Evolutionary conservation across 2,888 invertebrate genomes (phyloP), one percentile per base, ranked within the genome.

Genomic region (Cerastis rubricosa): DNA sequence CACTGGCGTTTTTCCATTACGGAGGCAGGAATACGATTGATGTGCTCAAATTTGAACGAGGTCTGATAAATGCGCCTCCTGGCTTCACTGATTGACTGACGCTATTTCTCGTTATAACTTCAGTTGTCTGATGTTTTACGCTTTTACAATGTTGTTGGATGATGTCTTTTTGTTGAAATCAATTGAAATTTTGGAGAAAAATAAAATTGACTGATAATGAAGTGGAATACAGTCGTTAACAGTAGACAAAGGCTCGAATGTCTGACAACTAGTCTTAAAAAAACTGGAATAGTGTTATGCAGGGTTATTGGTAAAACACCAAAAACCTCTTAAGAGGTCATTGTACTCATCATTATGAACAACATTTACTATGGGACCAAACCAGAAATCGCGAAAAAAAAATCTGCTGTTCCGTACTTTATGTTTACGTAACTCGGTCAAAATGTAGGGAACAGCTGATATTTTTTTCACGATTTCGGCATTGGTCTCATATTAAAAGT

Each of bases 1-100:
- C 84, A 84, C 79, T 72, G 75, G 51, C 85, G 81, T 81, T 89
- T 89, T 88, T 85, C 88, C 88, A 89, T 87, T 89, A 90, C 79
- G 70, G 79, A 76, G 84, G 80, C 83, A 74, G 77, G 76, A 68
- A 73, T 75, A 83, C 82, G 89, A 92, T 91, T 90, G 90, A 92
- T 92, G 85, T 88, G 78, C 81, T 85, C 88, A 90, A 93, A 92
- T 92, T 92, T 90, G 89, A 88, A 85, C 85, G 87, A 86, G 85
- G 85, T 79, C 87, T 89, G 91, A 92, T 90, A 90, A 92, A 93
- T 90, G 86, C 78, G 84, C 59, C 78, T 82, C 68, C 81, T 78
- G 82, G 84, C 84, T 80, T 76, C 67, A 43, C 84, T 91, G 90
- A 91, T 93, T 91, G 88, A 90, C 84, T 87, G 86, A 35, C 81